Base-by-base conservation (phyloP, 2,797 vertebrate species). In the Chaenodraco wilsoni region DNA sequence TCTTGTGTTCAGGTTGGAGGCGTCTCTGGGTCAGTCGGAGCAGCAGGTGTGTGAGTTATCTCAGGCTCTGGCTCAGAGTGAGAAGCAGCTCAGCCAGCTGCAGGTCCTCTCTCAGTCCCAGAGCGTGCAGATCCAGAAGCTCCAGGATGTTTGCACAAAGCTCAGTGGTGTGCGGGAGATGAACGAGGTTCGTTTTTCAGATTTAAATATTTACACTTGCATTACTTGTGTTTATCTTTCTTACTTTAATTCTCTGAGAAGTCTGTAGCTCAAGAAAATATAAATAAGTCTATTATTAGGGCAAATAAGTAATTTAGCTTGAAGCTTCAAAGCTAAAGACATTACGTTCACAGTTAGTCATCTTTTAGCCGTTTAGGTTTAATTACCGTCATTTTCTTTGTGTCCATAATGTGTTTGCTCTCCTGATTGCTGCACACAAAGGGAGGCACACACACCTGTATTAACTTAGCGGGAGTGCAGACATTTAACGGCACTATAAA, bases 171-270 rank as follows among this genome's bases (percentile, higher is more conserved):
- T 87, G 31, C 83, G 31, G 57, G 95, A 95, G 74, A 90, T 91
- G 90, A 95, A 90, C 19, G 95, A 95, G 92, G 94, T 95, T 12
- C 70, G 76, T 16, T 37, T 51, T 27, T 23, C 6, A 15, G 14
- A 51, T 3, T 31, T 40, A 1, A 5, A 1, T 17, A 3, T 3
- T 58, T 46, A 4, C 46, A 16, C 9, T 27, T 17, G 11, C 11
- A 5, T 37, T 8, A 37, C 33, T 37, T 37, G 5, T 9, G 8
- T 37, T 37, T 37, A 8, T 57, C 40, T n/a, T 19, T 3, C 5
- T 59, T 9, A 4, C 2, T 43, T 23, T 51, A 7, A 12, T 58
- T 59, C 9, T n/a, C 51, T 57, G 9, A 64, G 21, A 17, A 14
- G 23, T 41, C 12, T 46, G 2, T 37, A 55, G 21, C 27, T 23